Conservation (phyloP, 1,140 invertebrate genomes). For the Eurytemora carolleeae region DNA sequence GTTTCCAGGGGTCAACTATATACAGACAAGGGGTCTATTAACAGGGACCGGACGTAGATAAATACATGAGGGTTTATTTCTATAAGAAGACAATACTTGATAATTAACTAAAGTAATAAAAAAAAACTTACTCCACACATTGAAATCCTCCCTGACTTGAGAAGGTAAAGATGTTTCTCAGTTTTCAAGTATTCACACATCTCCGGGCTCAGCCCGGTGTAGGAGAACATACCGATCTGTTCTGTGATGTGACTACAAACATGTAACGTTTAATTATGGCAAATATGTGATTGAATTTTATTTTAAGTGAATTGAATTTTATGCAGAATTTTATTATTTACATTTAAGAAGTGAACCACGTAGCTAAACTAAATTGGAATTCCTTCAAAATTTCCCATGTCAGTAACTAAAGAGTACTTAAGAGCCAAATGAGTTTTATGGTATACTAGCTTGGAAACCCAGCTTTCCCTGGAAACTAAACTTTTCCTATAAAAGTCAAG, state of each 20-base stretch:
- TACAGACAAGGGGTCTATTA: constrained; percentile 43
- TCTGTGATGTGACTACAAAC: constrained; percentile 82
- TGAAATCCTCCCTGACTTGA: constrained; percentile 74
- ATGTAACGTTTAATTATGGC: constrained; percentile 64
- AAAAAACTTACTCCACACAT: constrained; percentile 64
- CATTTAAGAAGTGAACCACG: not conserved
- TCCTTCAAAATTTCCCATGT: too few species aligned
- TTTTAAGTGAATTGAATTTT: constrained; percentile 11
- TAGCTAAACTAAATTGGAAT: too few species aligned
- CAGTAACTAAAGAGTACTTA: too few species aligned
- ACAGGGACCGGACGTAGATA: not conserved
- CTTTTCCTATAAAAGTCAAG: too few species aligned
- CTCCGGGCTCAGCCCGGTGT: constrained; percentile 55
- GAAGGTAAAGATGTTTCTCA: constrained; percentile 72
- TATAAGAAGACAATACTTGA: not conserved
- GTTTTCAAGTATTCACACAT: constrained; percentile 58
- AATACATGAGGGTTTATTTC: not conserved
- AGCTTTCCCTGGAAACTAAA: too few species aligned
- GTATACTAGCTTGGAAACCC: too few species aligned
- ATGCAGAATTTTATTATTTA: not conserved
- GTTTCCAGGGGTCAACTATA: constrained; percentile 52
- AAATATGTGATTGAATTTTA: too few species aligned
- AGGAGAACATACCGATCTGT: constrained; percentile 97
- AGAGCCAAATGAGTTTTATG: too few species aligned
- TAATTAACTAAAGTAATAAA: not conserved